Evolutionary conservation across 2,797 vertebrate species (phyloP).

Genomic region (Rhincodon typus): DNA sequence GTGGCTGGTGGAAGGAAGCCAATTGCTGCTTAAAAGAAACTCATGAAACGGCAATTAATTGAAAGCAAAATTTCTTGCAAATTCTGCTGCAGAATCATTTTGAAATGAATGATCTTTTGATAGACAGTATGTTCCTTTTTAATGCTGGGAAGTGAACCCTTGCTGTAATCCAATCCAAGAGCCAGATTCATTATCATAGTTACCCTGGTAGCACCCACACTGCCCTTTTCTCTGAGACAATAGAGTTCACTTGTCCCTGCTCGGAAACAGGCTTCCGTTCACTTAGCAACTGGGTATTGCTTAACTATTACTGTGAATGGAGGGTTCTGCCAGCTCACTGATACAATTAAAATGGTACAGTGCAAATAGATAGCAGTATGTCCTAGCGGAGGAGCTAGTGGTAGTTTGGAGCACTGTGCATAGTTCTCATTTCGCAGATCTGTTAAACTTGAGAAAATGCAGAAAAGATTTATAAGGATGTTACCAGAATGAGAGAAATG

Average conservation of each 20-base stretch:
- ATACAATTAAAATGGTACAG: not conserved
- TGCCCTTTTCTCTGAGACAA: not conserved
- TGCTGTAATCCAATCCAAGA: not conserved
- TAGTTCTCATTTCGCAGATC: not conserved
- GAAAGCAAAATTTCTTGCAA: not conserved
- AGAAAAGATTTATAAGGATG: not conserved
- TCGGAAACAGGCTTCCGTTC: not conserved
- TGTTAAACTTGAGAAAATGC: not conserved
- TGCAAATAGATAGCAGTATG: not conserved
- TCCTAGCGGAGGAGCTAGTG: not conserved
- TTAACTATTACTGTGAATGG: conserved; percentile 6
- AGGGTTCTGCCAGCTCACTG: not conserved
- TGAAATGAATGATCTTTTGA: not conserved
- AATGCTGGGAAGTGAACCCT: not conserved
- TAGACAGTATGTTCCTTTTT: not conserved
- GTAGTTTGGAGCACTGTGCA: not conserved
- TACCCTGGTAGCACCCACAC: not conserved
- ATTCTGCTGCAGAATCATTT: not conserved
- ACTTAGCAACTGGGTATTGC: not conserved
- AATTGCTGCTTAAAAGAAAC: not conserved
- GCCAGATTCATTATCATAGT: not conserved
- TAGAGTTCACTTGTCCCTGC: not conserved
- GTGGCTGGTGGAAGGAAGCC: not conserved
- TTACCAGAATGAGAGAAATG: not conserved
- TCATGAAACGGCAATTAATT: not conserved